Evolutionary conservation across 2,113 vertebrate species (phyloP).

Genomic region (Prionailurus viverrinus): DNA sequence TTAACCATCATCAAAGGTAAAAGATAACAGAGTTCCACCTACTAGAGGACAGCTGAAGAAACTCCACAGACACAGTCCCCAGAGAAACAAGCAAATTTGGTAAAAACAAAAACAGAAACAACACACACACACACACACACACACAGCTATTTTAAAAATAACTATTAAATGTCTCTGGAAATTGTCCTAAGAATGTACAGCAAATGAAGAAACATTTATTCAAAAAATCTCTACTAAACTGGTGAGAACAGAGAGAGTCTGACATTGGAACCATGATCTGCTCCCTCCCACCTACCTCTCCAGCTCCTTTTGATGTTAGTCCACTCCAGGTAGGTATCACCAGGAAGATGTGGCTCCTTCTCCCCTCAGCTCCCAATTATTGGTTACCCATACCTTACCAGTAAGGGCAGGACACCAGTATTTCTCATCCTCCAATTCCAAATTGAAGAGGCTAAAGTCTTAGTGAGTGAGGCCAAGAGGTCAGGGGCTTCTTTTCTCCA

Average conservation of each 20-base stretch:
- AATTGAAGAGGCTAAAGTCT: not conserved
- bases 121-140: too few species aligned
- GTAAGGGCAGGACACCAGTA: not conserved
- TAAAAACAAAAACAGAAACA: not conserved
- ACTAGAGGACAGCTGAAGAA: not conserved
- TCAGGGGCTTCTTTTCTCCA: not conserved
- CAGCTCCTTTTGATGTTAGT: not conserved
- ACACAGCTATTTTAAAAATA: not conserved
- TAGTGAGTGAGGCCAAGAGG: not conserved
- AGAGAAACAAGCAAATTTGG: not conserved
- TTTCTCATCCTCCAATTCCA: not conserved
- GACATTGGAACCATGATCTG: not conserved
- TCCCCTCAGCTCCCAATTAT: not conserved
- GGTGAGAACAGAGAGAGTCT: not conserved
- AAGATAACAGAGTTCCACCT: not conserved
- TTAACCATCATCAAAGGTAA: not conserved
- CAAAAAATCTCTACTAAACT: not conserved
- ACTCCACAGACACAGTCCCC: not conserved
- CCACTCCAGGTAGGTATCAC: not conserved
- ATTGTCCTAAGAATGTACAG: not conserved
- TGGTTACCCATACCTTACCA: not conserved
- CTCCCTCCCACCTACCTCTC: not conserved
- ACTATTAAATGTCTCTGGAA: not conserved
- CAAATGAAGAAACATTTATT: not conserved
- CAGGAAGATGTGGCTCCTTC: not conserved